These are phyloP conservation scores for Phrynocephalus guinanensis DNA, from an alignment of 2,797 vertebrate genomes.

Conservation along the genomic window DNA sequence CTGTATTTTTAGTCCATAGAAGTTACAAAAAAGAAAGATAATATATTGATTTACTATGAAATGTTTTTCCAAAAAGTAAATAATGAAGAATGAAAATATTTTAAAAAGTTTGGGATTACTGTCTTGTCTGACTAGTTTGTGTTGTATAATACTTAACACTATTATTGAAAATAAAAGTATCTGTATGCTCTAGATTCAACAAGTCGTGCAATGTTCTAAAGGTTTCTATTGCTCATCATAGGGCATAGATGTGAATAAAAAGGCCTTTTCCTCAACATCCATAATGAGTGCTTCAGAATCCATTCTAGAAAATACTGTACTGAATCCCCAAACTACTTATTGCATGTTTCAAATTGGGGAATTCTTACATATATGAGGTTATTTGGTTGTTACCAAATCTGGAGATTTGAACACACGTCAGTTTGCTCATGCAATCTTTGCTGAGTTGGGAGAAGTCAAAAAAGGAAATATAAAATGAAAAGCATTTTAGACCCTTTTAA, in stretches of 20 bases:
- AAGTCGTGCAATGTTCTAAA: neutral
- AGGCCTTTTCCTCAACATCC: neutral
- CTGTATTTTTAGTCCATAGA: constrained; percentile 31
- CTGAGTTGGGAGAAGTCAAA: neutral
- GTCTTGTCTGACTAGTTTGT: constrained; percentile 24
- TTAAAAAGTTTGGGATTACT: neutral
- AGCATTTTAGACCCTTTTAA: too few species aligned
- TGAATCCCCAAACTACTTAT: neutral
- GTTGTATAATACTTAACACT: neutral
- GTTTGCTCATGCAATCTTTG: too few species aligned
- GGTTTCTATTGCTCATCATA: neutral
- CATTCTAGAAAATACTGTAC: neutral
- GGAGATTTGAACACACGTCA: too few species aligned
- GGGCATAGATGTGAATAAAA: neutral
- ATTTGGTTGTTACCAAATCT: too few species aligned
- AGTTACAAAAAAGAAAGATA: constrained; percentile 17
- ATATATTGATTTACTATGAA: neutral
- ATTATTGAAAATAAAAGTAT: constrained; percentile 28
- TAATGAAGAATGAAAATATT: constrained; percentile 13
- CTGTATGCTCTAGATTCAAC: constrained; percentile 14
- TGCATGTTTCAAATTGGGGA: neutral
- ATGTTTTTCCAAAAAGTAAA: constrained; percentile 12
- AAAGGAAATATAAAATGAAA: too few species aligned
- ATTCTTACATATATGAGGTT: neutral
- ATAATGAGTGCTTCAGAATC: neutral